Evolutionary conservation across 2,888 invertebrate species (phyloP).

Genomic region (Drosophila macrospina): DNA sequence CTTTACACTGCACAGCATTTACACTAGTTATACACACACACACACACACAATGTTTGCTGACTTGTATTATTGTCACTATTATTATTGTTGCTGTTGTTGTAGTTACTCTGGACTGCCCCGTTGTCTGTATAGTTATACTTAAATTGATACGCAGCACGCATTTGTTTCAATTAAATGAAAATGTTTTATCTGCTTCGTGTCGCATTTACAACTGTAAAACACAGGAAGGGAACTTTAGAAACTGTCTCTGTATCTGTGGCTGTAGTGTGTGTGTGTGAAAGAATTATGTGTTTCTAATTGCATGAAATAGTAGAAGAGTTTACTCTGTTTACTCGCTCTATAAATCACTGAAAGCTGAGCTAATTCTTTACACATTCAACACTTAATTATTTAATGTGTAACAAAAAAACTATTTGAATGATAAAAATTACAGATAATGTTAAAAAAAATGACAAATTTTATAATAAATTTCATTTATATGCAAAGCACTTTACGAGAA

Average conservation of each 20-base stretch:
- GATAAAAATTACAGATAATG: no score
- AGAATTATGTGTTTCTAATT: slow-evolving; percentile 49
- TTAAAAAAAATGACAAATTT: no score
- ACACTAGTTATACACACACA: slow-evolving; percentile 37
- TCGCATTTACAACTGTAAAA: slow-evolving; percentile 53
- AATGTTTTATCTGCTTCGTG: slow-evolving; percentile 70
- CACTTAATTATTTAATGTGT: neutral
- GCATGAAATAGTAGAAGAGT: slow-evolving; percentile 12
- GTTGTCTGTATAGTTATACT: slow-evolving; percentile 43
- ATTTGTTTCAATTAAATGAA: slow-evolving; percentile 80
- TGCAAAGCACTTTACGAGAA: neutral
- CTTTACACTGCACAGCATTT: slow-evolving; percentile 43
- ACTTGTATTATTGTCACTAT: slow-evolving; percentile 15
- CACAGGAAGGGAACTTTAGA: slow-evolving; percentile 59
- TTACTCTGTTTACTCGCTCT: slow-evolving; percentile 12
- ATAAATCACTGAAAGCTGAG: neutral
- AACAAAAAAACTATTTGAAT: no score
- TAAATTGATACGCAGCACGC: slow-evolving; percentile 81
- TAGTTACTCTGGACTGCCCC: slow-evolving; percentile 2
- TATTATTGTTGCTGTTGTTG: neutral
- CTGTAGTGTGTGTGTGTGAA: neutral
- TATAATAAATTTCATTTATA: neutral
- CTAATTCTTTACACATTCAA: neutral
- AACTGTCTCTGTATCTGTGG: slow-evolving; percentile 17
- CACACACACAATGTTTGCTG: slow-evolving; percentile 17